These are phyloP conservation scores for Terebella lapidaria DNA, from an alignment of 2,888 invertebrate genomes.

Conservation along the genomic window DNA sequence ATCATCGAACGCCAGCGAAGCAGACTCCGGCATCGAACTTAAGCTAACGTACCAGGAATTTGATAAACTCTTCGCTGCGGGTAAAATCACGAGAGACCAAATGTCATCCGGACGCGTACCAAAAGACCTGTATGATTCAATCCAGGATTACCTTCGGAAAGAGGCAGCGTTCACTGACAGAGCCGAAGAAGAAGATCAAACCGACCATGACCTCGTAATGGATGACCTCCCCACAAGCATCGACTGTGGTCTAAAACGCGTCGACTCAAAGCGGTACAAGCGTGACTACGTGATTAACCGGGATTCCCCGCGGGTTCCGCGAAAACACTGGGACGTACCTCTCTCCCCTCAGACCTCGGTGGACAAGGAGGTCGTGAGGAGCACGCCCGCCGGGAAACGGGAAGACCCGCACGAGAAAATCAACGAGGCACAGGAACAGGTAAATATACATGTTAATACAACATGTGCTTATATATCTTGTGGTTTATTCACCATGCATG, in stretches of 20 bases:
- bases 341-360: neutral
- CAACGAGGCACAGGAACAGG: slow-evolving; percentile 9
- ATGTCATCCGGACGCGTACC: slow-evolving; percentile 9
- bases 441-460: too few relatives aligned
- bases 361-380: slow-evolving; percentile 7
- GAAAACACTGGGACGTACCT: slow-evolving; percentile 8
- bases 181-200: neutral
- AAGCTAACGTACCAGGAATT: slow-evolving; percentile 15
- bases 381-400: slow-evolving; percentile 10
- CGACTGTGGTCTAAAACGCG: slow-evolving; percentile 34
- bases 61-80: slow-evolving; percentile 13
- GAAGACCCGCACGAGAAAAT: slow-evolving; percentile 6
- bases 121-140: slow-evolving; percentile 2
- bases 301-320: neutral
- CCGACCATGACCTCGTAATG: slow-evolving; percentile 6
- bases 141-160: slow-evolving; percentile 2
- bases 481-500: too few relatives aligned
- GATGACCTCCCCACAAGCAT: slow-evolving; percentile 11
- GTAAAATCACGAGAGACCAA: slow-evolving; percentile 12
- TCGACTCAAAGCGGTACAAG: slow-evolving; percentile 32
- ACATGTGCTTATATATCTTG: too few relatives aligned
- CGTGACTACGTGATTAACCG: slow-evolving; percentile 36
- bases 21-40: slow-evolving; percentile 8
- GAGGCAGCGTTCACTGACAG: neutral
- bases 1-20: neutral